phyloP scores from a whole-genome alignment of 2,888 invertebrate genomes.

The Auanema sp. region DNA sequence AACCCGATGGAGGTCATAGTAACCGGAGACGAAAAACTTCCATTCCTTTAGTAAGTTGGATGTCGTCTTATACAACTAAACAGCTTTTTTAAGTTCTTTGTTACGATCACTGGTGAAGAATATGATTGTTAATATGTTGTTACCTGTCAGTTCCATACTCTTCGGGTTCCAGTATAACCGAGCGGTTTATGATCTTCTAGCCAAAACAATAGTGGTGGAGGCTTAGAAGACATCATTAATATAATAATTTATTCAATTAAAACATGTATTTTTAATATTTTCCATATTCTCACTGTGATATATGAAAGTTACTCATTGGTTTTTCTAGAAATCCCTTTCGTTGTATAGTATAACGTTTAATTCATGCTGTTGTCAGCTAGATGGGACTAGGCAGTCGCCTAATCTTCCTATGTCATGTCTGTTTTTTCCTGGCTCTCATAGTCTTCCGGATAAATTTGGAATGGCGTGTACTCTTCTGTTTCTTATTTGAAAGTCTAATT shows the following conservation, averaged over 20 bases:
- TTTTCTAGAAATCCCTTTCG: background rate
- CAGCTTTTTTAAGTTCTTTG: conserved; percentile 46
- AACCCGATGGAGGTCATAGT: conserved; percentile 23
- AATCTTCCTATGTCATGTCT: too few species aligned
- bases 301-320: background rate
- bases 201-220: conserved; percentile 54
- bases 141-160: conserved; percentile 56
- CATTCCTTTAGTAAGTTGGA: conserved; percentile 10
- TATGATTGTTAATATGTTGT: conserved; percentile 53
- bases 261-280: too few species aligned
- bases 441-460: too few species aligned
- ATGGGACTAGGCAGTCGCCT: background rate
- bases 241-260: background rate
- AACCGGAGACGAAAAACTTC: conserved; percentile 20
- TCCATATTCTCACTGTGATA: background rate
- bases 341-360: background rate
- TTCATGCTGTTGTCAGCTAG: background rate
- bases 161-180: conserved; percentile 54
- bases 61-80: background rate
- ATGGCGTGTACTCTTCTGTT: too few species aligned
- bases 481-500: too few species aligned
- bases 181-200: conserved; percentile 54
- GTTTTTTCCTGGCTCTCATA: too few species aligned
- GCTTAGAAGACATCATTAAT: conserved; percentile 1
- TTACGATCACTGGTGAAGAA: conserved; percentile 59